Evolutionary conservation across 2,888 invertebrate species (phyloP).

Genomic region (Catonia carolina): DNA sequence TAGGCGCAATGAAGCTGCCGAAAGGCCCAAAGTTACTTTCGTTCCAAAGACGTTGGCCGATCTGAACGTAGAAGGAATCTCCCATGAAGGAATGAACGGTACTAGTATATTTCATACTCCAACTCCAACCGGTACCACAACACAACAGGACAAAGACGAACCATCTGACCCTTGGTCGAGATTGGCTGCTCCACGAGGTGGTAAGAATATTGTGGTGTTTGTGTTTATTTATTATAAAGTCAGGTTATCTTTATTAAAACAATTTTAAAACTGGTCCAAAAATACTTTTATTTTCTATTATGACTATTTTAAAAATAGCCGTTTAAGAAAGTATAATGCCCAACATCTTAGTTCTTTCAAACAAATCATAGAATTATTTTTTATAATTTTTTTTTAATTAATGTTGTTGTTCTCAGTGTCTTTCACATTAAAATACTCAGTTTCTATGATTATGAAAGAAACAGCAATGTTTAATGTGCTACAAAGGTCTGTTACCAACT

Average conservation of each 20-base stretch:
- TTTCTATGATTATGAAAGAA: too few relatives aligned
- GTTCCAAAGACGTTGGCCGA: constrained; percentile 85
- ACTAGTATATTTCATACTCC: constrained; percentile 43
- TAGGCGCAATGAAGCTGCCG: constrained; percentile 84
- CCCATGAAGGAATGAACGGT: constrained; percentile 57
- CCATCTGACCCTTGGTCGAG: constrained; percentile 28
- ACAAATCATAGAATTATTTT: too few relatives aligned
- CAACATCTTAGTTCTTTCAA: too few relatives aligned
- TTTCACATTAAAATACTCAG: too few relatives aligned
- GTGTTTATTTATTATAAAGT: constrained; percentile 1
- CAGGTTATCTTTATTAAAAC: neutral
- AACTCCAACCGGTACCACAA: constrained; percentile 7
- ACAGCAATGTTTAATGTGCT: too few relatives aligned
- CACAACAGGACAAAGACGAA: constrained; percentile 25
- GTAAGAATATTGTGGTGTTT: constrained; percentile 10
- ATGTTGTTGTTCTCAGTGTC: too few relatives aligned
- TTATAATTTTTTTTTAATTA: too few relatives aligned
- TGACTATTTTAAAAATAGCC: too few relatives aligned
- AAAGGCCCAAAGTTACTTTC: constrained; percentile 84
- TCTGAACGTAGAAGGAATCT: constrained; percentile 69
- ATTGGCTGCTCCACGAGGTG: constrained; percentile 4
- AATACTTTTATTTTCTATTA: neutral
- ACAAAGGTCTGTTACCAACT: too few relatives aligned
- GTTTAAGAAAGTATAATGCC: too few relatives aligned
- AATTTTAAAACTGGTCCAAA: neutral